Conservation (phyloP, 2,113 vertebrate genomes). For the Hippocampus comes region DNA sequence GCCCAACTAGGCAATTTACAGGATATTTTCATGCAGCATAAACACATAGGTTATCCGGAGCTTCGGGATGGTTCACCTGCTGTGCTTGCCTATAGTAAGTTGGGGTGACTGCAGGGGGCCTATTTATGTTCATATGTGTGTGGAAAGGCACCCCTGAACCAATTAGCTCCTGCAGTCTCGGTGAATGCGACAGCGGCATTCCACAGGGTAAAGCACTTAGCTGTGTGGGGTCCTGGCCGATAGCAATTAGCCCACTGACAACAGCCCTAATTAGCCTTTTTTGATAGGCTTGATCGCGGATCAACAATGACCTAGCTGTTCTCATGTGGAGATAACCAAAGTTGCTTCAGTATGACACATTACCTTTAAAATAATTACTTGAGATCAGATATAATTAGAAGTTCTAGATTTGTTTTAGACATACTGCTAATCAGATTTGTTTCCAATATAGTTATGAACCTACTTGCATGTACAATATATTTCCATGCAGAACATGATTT, state of each 20-base stretch:
- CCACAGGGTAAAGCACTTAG: conserved; percentile 56
- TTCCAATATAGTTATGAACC: background rate
- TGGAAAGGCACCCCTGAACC: conserved; percentile 41
- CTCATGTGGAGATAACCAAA: conserved; percentile 31
- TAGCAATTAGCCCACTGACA: conserved; percentile 71
- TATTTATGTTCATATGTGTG: conserved; percentile 20
- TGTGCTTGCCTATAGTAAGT: conserved; percentile 43
- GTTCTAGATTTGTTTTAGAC: too few relatives aligned
- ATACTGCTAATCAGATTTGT: too few relatives aligned
- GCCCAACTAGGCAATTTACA: conserved; percentile 25
- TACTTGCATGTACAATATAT: too few relatives aligned
- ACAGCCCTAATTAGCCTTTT: conserved; percentile 70
- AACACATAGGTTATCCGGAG: conserved; percentile 50
- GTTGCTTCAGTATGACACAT: conserved; percentile 22
- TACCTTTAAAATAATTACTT: conserved; percentile 8
- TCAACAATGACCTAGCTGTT: conserved; percentile 38
- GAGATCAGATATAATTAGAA: conserved; percentile 40
- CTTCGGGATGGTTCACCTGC: conserved; percentile 47
- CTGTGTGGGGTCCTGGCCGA: conserved; percentile 61
- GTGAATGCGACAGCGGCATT: conserved; percentile 44
- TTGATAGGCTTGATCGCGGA: conserved; percentile 65
- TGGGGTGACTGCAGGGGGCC: conserved; percentile 32
- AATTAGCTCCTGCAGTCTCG: conserved; percentile 62
- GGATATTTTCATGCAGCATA: conserved; percentile 29
- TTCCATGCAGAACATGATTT: too few relatives aligned